A percentile compares a stretch with the other conserved stretches of the same genome.
phyloP scores from a whole-genome alignment of 2,797 vertebrate genomes.

The Poeciliopsis paucimaculata region DNA sequence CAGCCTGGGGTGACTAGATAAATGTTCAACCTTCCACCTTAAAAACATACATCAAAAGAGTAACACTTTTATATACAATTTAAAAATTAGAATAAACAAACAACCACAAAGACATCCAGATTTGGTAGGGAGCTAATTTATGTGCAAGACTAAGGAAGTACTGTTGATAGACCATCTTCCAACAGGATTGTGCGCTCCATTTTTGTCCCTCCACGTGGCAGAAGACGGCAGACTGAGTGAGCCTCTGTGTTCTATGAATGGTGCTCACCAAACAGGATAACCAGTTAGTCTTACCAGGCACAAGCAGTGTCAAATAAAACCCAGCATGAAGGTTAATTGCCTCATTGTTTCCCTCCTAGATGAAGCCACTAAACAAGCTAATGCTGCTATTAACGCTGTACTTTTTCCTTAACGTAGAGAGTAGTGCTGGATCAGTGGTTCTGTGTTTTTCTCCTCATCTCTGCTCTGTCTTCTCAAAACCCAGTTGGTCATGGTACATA shows the following conservation, averaged over 20 bases:
- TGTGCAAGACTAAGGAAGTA: background rate
- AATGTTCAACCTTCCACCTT: slow-evolving; percentile 24
- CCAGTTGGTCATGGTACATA: background rate
- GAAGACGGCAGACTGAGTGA: background rate
- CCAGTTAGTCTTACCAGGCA: background rate
- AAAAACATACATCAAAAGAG: slow-evolving; percentile 7
- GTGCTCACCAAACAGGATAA: background rate
- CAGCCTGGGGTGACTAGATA: slow-evolving; percentile 24
- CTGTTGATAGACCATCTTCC: background rate
- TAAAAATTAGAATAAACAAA: background rate
- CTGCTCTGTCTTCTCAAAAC: background rate
- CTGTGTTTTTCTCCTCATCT: background rate
- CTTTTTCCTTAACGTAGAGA: background rate
- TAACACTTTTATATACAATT: background rate
- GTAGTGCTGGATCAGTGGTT: background rate
- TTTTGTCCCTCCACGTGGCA: background rate
- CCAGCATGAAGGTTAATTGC: background rate
- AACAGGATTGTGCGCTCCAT: background rate
- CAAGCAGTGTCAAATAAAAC: background rate
- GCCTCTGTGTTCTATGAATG: background rate
- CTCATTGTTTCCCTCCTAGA: background rate
- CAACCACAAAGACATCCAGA: background rate
- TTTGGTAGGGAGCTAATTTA: background rate
- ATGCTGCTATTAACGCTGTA: background rate
- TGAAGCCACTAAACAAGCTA: background rate